These are phyloP conservation scores for Cepphus grylle DNA, from an alignment of 2,113 vertebrate genomes.

Conservation along the genomic window DNA sequence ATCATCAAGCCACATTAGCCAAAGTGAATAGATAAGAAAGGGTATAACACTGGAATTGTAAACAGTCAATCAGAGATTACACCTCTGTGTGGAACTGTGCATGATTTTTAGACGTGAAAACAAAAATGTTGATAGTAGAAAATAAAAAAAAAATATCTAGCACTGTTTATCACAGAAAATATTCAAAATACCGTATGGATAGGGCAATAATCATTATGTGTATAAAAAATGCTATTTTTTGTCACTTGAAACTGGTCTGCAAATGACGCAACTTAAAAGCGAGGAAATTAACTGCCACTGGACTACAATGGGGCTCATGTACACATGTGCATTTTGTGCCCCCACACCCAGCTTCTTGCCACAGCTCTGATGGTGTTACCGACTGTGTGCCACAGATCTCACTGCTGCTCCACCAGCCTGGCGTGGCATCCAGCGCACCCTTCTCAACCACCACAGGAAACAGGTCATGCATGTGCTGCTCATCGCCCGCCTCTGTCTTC, in stretches of 20 bases:
- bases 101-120: not conserved
- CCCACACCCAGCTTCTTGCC: not conserved
- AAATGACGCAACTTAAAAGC: not conserved
- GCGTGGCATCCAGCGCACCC: not conserved
- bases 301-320: not conserved
- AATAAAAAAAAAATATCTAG: not conserved
- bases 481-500: not conserved
- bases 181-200: not conserved
- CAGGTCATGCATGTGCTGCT: not conserved
- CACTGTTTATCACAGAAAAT: not conserved
- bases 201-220: not conserved
- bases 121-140: not conserved
- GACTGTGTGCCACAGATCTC: not conserved
- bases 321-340: not conserved
- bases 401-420: not conserved
- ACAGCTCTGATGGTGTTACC: fast-evolving
- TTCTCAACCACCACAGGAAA: not conserved
- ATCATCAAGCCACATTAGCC: conserved; percentile 50
- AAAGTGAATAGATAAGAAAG: conserved; percentile 42
- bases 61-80: not conserved
- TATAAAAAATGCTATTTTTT: not conserved
- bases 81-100: not conserved
- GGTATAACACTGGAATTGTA: not conserved
- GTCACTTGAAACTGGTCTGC: not conserved
- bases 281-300: not conserved